Conservation (phyloP, 37 sponge, comb jelly and placozoan genomes). For the Geodia barretti region DNA sequence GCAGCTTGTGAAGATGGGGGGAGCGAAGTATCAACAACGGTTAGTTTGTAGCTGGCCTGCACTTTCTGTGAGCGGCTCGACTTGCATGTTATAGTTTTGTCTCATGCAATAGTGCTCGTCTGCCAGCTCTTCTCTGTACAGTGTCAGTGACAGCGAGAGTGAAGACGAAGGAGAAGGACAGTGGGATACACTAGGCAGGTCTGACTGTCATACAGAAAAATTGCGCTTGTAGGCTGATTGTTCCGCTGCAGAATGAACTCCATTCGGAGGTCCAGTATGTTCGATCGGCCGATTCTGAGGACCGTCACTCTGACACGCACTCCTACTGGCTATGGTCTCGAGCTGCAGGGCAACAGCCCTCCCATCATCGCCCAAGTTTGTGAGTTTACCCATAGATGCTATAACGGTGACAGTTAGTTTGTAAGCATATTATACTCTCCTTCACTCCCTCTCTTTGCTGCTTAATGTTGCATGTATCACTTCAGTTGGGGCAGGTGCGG, state of each 20-base stretch:
- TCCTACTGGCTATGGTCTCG: constrained; percentile 24
- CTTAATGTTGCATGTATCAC: not conserved
- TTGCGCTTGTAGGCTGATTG: not conserved
- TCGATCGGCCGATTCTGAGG: constrained; percentile 30
- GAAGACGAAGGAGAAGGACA: constrained; percentile 46
- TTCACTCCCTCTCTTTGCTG: no score
- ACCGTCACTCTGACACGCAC: constrained; percentile 23
- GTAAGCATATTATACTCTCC: not conserved
- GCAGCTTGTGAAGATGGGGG: no score
- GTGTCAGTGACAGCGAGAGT: not conserved
- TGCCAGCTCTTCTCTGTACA: no score
- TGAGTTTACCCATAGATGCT: constrained; percentile 17
- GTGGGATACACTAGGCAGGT: constrained; percentile 45
- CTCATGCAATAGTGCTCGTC: no score
- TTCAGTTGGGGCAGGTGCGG: constrained; percentile 31
- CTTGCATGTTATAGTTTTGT: no score
- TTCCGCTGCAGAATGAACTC: constrained; percentile 35
- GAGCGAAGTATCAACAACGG: no score
- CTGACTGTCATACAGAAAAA: not conserved
- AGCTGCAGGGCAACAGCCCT: constrained; percentile 30
- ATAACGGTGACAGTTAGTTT: not conserved
- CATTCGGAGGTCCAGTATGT: constrained; percentile 40
- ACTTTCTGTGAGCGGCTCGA: no score
- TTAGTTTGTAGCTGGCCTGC: no score
- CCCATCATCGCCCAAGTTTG: constrained; percentile 30